Evolutionary conservation across 2,797 vertebrate genomes (phyloP).

Genomic region (Peromyscus attwateri): DNA sequence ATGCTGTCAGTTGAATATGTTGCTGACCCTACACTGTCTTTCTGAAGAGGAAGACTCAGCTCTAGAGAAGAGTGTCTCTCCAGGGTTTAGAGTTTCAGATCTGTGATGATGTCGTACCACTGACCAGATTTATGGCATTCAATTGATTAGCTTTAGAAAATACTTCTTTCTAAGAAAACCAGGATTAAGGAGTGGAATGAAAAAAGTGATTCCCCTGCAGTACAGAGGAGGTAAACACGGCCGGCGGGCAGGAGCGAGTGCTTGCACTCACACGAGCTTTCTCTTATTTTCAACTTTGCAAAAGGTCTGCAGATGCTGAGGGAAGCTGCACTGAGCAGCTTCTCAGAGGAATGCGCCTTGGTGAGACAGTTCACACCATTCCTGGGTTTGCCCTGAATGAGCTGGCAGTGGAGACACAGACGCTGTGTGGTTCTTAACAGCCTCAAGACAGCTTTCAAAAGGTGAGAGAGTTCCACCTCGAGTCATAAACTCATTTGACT

Average conservation of each 20-base stretch:
- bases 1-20: neutral
- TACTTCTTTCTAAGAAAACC: slow-evolving; percentile 53
- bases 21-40: neutral
- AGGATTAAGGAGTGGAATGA: neutral
- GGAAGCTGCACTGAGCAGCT: neutral
- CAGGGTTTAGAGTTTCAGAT: slow-evolving; percentile 74
- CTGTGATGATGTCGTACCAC: slow-evolving; percentile 54
- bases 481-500: neutral
- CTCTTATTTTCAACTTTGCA: neutral
- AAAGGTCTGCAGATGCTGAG: neutral
- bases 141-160: slow-evolving; percentile 23
- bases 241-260: neutral
- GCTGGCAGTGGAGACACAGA: neutral
- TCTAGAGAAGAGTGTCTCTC: slow-evolving; percentile 77
- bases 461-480: neutral
- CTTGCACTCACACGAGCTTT: neutral
- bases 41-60: slow-evolving; percentile 53
- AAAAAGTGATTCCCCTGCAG: neutral
- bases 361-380: neutral
- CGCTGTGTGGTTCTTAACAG: neutral
- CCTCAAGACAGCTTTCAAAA: slow-evolving; percentile 7
- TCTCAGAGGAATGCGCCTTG: neutral
- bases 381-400: neutral
- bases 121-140: slow-evolving; percentile 45
- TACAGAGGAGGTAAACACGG: neutral